Percentiles rank a stretch among this genome's conserved stretches.
Conservation (phyloP, 1,140 invertebrate species). For the Phocides pigmalion region DNA sequence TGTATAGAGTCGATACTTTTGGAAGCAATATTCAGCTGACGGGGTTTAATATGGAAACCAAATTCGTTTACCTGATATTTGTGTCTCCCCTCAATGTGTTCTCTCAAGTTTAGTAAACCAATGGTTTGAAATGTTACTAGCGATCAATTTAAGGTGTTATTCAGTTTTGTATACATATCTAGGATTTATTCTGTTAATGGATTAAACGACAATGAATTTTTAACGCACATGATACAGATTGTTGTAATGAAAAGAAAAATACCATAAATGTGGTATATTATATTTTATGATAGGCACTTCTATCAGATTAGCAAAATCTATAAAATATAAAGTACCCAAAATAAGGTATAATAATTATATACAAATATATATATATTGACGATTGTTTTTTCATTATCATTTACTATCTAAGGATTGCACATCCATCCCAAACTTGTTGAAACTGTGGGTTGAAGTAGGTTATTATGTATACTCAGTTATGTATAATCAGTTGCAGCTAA, state of each 20-base stretch:
- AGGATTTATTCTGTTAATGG: too few relatives aligned
- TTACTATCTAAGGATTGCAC: not conserved
- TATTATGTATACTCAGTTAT: not conserved
- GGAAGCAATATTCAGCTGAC: too few relatives aligned
- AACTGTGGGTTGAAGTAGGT: conserved; percentile 8
- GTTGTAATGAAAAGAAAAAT: not conserved
- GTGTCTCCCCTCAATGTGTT: not conserved
- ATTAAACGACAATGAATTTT: not conserved
- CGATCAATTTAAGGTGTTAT: not conserved
- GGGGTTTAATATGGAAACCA: not conserved
- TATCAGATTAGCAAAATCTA: conserved; percentile 18
- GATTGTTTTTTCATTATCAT: not conserved
- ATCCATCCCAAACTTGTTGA: conserved; percentile 21
- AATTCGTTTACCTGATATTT: not conserved
- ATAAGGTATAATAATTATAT: conserved; percentile 16
- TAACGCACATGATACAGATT: not conserved
- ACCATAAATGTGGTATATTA: not conserved
- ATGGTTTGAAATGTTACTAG: too few relatives aligned
- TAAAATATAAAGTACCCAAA: conserved; percentile 12
- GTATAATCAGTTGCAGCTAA: conserved; percentile 8
- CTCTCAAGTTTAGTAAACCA: not conserved
- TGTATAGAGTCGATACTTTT: too few relatives aligned
- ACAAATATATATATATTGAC: conserved; percentile 7
- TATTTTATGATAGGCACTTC: conserved; percentile 5
- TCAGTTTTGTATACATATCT: not conserved